These are phyloP conservation scores for Buathra laborator DNA, from an alignment of 2,888 invertebrate genomes.

Conservation along the genomic window DNA sequence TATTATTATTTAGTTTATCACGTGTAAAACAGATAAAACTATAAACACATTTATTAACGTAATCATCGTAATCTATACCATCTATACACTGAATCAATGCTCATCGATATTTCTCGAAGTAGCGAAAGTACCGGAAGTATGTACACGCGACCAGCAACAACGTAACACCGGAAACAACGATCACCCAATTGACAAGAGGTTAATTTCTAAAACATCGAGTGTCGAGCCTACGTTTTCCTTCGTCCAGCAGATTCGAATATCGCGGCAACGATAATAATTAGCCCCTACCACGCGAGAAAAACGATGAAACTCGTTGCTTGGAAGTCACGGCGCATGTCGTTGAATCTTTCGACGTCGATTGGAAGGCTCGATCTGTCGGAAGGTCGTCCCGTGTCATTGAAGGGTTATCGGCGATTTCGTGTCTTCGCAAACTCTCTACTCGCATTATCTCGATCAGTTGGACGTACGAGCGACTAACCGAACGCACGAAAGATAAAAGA, in stretches of 20 bases:
- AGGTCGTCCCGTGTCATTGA: constrained; percentile 72
- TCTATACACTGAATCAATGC: no score
- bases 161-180: not conserved
- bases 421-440: constrained; percentile 22
- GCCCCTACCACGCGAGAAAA: not conserved
- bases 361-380: constrained; percentile 51
- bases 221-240: not conserved
- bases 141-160: not conserved
- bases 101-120: not conserved
- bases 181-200: not conserved
- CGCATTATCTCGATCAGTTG: constrained; percentile 50
- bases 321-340: constrained; percentile 55
- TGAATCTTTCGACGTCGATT: constrained; percentile 19
- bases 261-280: constrained; percentile 25
- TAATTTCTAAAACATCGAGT: not conserved
- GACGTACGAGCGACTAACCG: constrained; percentile 62
- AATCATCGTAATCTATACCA: no score
- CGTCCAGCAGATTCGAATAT: constrained; percentile 23
- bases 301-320: constrained; percentile 5
- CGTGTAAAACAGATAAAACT: no score
- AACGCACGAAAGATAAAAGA: constrained; percentile 35
- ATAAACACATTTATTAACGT: no score
- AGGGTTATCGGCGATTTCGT: constrained; percentile 68
- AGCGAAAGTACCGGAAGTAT: not conserved
- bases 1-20: no score